Percentiles rank a stretch among this genome's conserved stretches.
Evolutionary conservation across 2,113 vertebrate species (phyloP).

Genomic region (Epinephelus moara): DNA sequence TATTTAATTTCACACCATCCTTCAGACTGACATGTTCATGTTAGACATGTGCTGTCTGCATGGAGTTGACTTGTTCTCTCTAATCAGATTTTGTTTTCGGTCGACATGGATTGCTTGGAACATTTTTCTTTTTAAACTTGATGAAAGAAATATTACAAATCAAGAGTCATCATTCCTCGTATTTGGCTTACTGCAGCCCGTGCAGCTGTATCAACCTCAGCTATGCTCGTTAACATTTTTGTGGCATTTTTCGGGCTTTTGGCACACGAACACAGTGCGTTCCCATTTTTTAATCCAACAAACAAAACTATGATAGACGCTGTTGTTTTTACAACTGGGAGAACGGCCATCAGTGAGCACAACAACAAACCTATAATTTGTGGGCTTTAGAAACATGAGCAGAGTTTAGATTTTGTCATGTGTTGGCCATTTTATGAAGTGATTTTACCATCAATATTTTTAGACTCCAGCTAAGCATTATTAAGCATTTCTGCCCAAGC

Average conservation of each 20-base stretch:
- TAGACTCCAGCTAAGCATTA: not conserved
- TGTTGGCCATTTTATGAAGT: not conserved
- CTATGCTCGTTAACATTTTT: not conserved
- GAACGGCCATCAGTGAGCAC: not conserved
- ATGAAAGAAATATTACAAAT: not conserved
- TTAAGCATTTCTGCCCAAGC: too few relatives aligned
- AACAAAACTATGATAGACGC: not conserved
- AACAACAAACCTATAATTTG: not conserved
- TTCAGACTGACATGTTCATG: not conserved
- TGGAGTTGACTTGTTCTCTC: not conserved
- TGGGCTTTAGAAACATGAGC: not conserved
- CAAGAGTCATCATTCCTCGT: not conserved
- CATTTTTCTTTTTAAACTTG: not conserved
- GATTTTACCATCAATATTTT: not conserved
- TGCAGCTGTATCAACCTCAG: not conserved
- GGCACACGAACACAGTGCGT: not conserved
- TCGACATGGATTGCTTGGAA: not conserved
- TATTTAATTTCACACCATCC: not conserved
- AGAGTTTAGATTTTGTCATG: not conserved
- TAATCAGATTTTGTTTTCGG: not conserved
- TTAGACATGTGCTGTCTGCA: not conserved
- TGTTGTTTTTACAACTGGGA: not conserved
- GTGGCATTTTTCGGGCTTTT: not conserved
- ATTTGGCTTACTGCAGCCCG: not conserved
- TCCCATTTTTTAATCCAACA: not conserved